These are phyloP conservation scores for Psettodes erumei DNA, from an alignment of 2,113 vertebrate genomes.

Conservation along the genomic window DNA sequence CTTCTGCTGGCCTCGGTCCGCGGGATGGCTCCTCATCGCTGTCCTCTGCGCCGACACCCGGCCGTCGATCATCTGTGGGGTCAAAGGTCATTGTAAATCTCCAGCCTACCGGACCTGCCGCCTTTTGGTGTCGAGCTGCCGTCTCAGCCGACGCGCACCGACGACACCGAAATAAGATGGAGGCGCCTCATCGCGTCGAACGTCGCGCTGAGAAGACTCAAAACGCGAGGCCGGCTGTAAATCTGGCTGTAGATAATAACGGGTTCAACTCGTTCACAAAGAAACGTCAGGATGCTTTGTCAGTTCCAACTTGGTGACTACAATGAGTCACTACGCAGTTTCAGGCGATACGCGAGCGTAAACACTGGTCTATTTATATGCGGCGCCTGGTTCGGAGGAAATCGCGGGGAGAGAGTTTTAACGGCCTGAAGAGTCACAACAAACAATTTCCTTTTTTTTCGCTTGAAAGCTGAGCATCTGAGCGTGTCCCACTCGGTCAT, in stretches of 20 bases:
- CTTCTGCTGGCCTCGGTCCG: conserved; percentile 70
- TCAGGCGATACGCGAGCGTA: neutral
- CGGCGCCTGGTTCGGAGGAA: conserved; percentile 4
- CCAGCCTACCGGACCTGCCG: neutral
- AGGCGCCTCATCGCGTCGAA: too few relatives aligned
- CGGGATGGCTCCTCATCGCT: conserved; percentile 58
- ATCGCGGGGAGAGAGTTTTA: conserved; percentile 2
- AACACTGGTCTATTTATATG: conserved; percentile 21
- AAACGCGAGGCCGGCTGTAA: neutral
- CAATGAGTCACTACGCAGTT: conserved; percentile 33
- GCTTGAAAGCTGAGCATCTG: neutral
- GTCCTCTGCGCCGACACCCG: conserved; percentile 62
- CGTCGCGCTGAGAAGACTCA: neutral
- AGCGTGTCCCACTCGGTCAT: too few relatives aligned
- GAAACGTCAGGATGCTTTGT: conserved; percentile 13
- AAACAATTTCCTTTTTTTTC: neutral
- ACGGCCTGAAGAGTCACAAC: neutral
- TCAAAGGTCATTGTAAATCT: conserved; percentile 33
- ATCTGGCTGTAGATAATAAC: neutral
- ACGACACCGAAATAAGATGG: too few relatives aligned
- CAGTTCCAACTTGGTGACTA: conserved; percentile 17
- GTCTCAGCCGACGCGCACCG: too few relatives aligned
- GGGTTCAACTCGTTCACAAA: neutral
- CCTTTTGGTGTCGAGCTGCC: neutral
- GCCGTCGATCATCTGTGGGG: conserved; percentile 71